Evolutionary conservation across 2,797 vertebrate genomes (phyloP).

Genomic region (Muraenolepis orangiensis): DNA sequence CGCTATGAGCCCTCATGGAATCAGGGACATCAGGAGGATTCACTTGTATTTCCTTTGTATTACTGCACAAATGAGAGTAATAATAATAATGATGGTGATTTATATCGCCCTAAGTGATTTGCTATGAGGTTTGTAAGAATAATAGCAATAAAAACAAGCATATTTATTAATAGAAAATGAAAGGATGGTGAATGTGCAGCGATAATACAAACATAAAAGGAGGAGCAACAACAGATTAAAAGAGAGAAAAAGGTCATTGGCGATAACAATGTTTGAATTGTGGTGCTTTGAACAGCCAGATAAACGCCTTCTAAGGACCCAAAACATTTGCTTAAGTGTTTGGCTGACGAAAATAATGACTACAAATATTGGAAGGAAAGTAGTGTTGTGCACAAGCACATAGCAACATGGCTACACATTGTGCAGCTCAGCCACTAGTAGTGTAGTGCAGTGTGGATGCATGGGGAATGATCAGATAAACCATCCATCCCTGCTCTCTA

Average conservation of each 20-base stretch:
- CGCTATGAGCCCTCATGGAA: background rate
- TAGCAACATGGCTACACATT: background rate
- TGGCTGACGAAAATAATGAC: background rate
- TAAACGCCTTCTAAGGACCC: background rate
- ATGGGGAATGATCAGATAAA: constrained; percentile 50
- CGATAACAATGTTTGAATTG: background rate
- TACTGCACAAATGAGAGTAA: background rate
- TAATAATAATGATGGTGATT: background rate
- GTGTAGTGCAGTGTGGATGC: constrained; percentile 39
- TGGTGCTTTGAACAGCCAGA: background rate
- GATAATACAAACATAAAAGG: background rate
- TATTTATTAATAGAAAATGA: background rate
- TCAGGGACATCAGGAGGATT: background rate
- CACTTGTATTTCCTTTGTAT: background rate
- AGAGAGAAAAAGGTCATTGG: background rate
- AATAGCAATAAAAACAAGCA: background rate
- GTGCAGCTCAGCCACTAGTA: constrained; percentile 18
- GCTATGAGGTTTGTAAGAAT: background rate
- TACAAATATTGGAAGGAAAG: background rate
- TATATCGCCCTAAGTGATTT: background rate
- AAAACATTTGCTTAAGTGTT: background rate
- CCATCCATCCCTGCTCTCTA: constrained; percentile 48
- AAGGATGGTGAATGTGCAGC: background rate
- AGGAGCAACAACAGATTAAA: background rate
- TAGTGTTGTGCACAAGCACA: background rate